A percentile compares a stretch with the other conserved stretches of the same genome.
Evolutionary conservation across 2,888 invertebrate species (phyloP).

Genomic region (Ornithoptera priamus): DNA sequence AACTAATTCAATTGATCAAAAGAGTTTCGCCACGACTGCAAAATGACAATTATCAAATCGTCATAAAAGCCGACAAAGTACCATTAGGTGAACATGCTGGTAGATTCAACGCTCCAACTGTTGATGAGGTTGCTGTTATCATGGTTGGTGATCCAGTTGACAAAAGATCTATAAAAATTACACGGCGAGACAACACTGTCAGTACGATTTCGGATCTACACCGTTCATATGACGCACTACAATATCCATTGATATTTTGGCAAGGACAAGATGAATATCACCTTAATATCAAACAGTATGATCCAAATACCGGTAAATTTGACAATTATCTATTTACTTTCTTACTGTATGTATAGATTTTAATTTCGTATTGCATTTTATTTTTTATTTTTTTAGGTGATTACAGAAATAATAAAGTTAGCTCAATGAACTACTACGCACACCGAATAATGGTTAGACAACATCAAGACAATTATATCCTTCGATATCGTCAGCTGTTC

Average conservation of each 20-base stretch:
- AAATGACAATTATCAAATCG: conserved; percentile 30
- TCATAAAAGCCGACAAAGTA: conserved; percentile 33
- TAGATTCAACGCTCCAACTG: conserved; percentile 35
- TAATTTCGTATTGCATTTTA: no score
- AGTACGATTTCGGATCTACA: conserved; percentile 2
- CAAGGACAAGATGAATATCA: no score
- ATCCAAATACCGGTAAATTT: conserved; percentile 7
- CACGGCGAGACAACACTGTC: conserved; percentile 8
- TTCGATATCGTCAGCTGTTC: background rate
- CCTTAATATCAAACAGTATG: conserved; percentile 1
- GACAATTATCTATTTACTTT: background rate
- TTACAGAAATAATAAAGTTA: conserved; percentile 1
- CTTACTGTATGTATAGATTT: no score
- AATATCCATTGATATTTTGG: no score
- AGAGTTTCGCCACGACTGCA: conserved; percentile 16
- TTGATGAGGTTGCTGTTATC: conserved; percentile 42
- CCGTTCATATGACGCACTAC: background rate
- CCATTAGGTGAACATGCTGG: conserved; percentile 23
- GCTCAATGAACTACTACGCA: no score
- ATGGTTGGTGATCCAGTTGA: conserved; percentile 42
- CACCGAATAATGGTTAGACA: conserved; percentile 7
- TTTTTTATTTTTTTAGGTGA: conserved; percentile 8
- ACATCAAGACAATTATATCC: background rate
- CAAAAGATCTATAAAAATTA: conserved; percentile 22
- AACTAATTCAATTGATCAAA: conserved; percentile 28